Conservation (phyloP, 92 coral and sea anemone genomes). For the Epizoanthus stellaris region DNA sequence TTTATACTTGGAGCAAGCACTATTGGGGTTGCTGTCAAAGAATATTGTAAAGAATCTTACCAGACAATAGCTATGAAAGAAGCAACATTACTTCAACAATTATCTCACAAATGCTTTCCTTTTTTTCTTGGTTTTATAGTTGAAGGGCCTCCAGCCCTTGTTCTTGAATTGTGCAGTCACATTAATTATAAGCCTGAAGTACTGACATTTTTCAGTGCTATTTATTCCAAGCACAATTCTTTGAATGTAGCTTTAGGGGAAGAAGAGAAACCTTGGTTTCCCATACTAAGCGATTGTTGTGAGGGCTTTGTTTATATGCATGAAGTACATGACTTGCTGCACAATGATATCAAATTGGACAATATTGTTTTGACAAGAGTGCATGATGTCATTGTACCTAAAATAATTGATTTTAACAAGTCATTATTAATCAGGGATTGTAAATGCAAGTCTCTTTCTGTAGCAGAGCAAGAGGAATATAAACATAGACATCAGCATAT, state of each 20-base stretch:
- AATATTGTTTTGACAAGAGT: conserved; percentile 25
- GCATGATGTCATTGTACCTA: conserved; percentile 22
- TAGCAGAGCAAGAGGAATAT: conserved; percentile 42
- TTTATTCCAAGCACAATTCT: neutral
- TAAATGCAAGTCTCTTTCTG: conserved; percentile 22
- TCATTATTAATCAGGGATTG: conserved; percentile 23
- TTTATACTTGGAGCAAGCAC: conserved; percentile 12
- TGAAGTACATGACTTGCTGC: conserved; percentile 15
- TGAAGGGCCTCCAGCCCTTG: conserved; percentile 15
- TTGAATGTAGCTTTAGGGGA: too few species aligned
- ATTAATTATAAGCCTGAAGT: neutral
- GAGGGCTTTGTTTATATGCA: conserved; percentile 46
- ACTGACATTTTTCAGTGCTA: conserved; percentile 25
- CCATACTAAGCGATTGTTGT: conserved; percentile 21
- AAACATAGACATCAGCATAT: conserved; percentile 25
- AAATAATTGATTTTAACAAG: conserved; percentile 44
- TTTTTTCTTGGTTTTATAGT: conserved; percentile 24
- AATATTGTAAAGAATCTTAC: conserved; percentile 17
- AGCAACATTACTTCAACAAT: conserved; percentile 21
- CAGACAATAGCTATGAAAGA: conserved; percentile 13
- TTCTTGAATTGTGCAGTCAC: conserved; percentile 11
- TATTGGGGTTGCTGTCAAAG: conserved; percentile 36
- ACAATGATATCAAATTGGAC: conserved; percentile 35
- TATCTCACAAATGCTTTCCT: conserved; percentile 13
- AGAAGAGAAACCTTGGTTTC: conserved; percentile 27